A percentile compares a stretch with the other conserved stretches of the same genome.
Conservation (phyloP, 1,140 invertebrate genomes). For the Melanaphis sacchari region DNA sequence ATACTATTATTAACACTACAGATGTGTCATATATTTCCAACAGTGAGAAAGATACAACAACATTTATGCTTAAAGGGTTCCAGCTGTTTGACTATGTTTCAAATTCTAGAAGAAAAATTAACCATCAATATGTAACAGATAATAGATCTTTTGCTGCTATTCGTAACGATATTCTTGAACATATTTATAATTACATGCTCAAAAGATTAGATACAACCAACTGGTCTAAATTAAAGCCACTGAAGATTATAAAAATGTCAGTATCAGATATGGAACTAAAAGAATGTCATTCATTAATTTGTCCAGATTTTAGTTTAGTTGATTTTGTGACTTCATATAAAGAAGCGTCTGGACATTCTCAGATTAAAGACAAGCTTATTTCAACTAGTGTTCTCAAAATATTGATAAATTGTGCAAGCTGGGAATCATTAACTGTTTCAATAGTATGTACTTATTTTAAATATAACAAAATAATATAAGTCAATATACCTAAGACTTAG, state of each 20-base stretch:
- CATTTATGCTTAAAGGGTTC: background rate
- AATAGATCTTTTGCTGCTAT: background rate
- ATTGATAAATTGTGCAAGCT: background rate
- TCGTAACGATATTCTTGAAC: background rate
- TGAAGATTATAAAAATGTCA: background rate
- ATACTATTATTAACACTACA: background rate
- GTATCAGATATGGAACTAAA: background rate
- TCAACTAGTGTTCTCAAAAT: background rate
- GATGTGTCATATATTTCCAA: background rate
- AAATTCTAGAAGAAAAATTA: background rate
- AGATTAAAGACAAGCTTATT: background rate
- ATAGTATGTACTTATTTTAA: background rate
- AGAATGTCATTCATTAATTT: background rate
- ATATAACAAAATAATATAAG: too few relatives aligned
- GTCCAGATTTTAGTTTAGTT: background rate
- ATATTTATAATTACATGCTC: background rate
- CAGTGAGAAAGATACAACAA: background rate
- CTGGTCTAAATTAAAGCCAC: background rate
- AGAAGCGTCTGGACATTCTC: background rate
- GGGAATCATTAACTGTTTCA: slow-evolving; percentile 1
- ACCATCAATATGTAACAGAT: background rate
- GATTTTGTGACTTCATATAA: slow-evolving; percentile 6
- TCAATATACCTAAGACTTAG: too few relatives aligned
- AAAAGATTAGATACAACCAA: background rate
- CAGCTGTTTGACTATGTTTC: background rate